These are phyloP conservation scores for Drosophila lini DNA, from an alignment of 1,140 invertebrate species.

Conservation along the genomic window DNA sequence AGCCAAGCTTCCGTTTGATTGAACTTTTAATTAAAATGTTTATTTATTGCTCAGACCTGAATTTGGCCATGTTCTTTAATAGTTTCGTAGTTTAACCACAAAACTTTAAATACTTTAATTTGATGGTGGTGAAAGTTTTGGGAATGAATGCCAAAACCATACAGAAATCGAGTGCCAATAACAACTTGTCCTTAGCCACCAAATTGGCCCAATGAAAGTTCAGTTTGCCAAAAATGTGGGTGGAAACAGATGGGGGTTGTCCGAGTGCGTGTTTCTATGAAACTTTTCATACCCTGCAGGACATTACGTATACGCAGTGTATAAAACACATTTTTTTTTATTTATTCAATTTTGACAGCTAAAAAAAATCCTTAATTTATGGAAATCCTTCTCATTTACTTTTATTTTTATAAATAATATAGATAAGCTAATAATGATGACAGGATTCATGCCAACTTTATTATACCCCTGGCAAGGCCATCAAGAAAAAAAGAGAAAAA, in stretches of 20 bases:
- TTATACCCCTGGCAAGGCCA: conserved; percentile 5
- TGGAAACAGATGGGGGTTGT: background rate
- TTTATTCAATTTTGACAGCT: no score
- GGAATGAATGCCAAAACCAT: conserved; percentile 28
- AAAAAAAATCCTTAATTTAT: background rate
- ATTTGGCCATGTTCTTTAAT: background rate
- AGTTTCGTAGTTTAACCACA: conserved; percentile 12
- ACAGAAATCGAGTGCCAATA: conserved; percentile 46
- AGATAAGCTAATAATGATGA: background rate
- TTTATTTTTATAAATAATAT: conserved; percentile 2
- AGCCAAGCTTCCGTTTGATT: background rate
- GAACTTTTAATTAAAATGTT: conserved; percentile 46
- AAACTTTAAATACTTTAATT: conserved; percentile 49
- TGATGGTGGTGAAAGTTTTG: conserved; percentile 18
- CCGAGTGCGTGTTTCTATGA: background rate
- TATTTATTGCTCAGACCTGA: conserved; percentile 15
- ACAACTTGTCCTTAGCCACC: conserved; percentile 48
- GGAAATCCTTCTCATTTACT: background rate
- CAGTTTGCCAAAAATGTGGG: conserved; percentile 31
- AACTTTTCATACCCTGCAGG: conserved; percentile 22
- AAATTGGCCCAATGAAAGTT: conserved; percentile 51
- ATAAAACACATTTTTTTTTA: no score
- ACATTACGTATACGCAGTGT: conserved; percentile 1
- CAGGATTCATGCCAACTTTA: background rate
- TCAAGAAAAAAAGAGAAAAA: conserved; percentile 21